phyloP scores from a whole-genome alignment of 2,797 vertebrate species.

The Paratrypauchen microcephalus region DNA sequence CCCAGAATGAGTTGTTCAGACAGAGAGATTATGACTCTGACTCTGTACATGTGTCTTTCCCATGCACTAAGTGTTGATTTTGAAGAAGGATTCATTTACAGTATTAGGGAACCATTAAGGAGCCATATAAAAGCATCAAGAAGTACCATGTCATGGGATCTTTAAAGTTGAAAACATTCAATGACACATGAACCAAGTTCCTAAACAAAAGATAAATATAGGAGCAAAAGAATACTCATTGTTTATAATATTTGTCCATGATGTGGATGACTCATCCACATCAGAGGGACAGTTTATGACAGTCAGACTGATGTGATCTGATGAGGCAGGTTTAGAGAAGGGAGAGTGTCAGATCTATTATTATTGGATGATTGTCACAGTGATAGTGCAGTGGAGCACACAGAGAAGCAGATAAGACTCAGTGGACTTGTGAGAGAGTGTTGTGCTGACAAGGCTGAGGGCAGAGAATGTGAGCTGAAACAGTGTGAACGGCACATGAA shows the following conservation, averaged over 20 bases:
- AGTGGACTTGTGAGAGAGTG: slow-evolving; percentile 4
- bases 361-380: not conserved
- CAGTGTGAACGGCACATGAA: slow-evolving; percentile 41
- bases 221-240: not conserved
- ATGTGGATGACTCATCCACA: not conserved
- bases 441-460: slow-evolving; percentile 15
- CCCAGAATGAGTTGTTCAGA: too few species aligned
- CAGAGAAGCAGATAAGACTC: not conserved
- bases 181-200: not conserved
- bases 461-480: slow-evolving; percentile 27
- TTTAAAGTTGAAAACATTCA: not conserved
- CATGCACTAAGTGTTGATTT: too few species aligned
- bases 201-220: not conserved
- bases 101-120: too few species aligned
- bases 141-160: too few species aligned
- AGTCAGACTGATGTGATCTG: not conserved
- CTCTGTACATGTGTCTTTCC: too few species aligned
- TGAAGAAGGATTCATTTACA: too few species aligned
- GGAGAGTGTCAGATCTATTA: not conserved
- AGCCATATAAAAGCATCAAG: too few species aligned
- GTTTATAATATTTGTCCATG: not conserved
- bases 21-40: too few species aligned
- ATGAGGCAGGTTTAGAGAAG: not conserved
- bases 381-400: not conserved
- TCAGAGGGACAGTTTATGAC: not conserved